phyloP scores from a whole-genome alignment of 2,888 invertebrate species.

The Cerastoderma edule region DNA sequence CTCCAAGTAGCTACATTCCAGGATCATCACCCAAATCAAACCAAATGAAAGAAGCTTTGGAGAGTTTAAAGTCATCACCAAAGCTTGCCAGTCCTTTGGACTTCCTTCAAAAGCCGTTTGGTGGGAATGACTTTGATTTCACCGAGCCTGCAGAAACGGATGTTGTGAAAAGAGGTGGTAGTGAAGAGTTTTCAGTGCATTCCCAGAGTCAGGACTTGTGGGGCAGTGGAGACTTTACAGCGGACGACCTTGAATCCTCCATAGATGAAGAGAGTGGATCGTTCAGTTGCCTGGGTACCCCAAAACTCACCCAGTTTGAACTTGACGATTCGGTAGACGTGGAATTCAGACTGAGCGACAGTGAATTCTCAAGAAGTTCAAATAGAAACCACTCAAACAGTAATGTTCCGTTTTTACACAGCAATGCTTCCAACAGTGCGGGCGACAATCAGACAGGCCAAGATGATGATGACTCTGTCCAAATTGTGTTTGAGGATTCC shows the following conservation, averaged over 20 bases:
- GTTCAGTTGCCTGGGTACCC: constrained; percentile 56
- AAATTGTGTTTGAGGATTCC: constrained; percentile 85
- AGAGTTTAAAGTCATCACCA: constrained; percentile 25
- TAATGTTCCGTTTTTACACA: constrained; percentile 58
- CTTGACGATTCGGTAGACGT: constrained; percentile 63
- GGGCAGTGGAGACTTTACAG: constrained; percentile 25
- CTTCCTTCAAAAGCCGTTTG: constrained; percentile 64
- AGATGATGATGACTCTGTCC: constrained; percentile 83
- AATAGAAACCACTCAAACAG: constrained; percentile 16
- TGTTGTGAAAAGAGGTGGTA: constrained; percentile 60
- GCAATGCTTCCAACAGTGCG: constrained; percentile 2
- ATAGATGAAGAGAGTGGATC: constrained; percentile 65
- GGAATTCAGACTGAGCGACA: constrained; percentile 55
- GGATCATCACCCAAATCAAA: constrained; percentile 20
- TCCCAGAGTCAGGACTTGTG: constrained; percentile 40
- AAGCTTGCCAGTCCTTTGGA: constrained; percentile 44
- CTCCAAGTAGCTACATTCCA: constrained; percentile 10
- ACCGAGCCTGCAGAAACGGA: constrained; percentile 16
- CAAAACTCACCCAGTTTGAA: constrained; percentile 30
- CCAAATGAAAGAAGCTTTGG: constrained; percentile 16
- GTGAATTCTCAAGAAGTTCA: constrained; percentile 32
- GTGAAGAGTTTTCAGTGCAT: constrained; percentile 70
- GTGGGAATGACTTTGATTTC: constrained; percentile 50
- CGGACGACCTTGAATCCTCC: neutral
- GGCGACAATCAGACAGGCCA: constrained; percentile 42